Conservation (phyloP, 2,797 vertebrate species). For the Enteromius unitaeniatus region DNA sequence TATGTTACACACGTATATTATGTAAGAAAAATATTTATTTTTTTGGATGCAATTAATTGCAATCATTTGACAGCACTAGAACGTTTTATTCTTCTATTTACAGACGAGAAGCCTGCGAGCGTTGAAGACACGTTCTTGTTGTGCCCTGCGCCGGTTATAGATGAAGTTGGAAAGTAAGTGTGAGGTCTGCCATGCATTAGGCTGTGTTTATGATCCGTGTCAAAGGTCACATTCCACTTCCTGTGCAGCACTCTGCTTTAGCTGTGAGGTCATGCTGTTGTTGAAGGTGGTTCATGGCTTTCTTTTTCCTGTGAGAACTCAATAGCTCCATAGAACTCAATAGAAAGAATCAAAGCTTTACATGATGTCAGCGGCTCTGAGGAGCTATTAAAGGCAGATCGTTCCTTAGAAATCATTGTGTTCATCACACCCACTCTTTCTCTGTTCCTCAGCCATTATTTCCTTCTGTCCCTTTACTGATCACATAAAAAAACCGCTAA, state of each 20-base stretch:
- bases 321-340: no score
- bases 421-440: conserved; percentile 12
- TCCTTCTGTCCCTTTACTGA: conserved; percentile 4
- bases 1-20: no score
- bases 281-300: not conserved
- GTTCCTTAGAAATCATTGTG: conserved; percentile 14
- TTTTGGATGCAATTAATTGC: no score
- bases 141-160: conserved; percentile 87
- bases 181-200: conserved; percentile 65
- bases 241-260: conserved; percentile 39
- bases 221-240: conserved; percentile 64
- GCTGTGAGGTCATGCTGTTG: conserved; percentile 26
- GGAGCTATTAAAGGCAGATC: conserved; percentile 1
- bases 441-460: conserved; percentile 15
- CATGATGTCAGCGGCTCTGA: conserved; percentile 20
- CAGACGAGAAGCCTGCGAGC: conserved; percentile 82
- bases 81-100: not conserved
- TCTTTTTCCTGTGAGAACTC: not conserved
- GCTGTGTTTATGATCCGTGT: conserved; percentile 64
- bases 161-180: conserved; percentile 88
- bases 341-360: not conserved
- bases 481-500: not conserved
- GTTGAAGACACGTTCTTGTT: conserved; percentile 82
- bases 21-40: no score
- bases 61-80: not conserved